These are phyloP conservation scores for Calidris pygmaea DNA, from an alignment of 2,113 vertebrate species.

Conservation along the genomic window DNA sequence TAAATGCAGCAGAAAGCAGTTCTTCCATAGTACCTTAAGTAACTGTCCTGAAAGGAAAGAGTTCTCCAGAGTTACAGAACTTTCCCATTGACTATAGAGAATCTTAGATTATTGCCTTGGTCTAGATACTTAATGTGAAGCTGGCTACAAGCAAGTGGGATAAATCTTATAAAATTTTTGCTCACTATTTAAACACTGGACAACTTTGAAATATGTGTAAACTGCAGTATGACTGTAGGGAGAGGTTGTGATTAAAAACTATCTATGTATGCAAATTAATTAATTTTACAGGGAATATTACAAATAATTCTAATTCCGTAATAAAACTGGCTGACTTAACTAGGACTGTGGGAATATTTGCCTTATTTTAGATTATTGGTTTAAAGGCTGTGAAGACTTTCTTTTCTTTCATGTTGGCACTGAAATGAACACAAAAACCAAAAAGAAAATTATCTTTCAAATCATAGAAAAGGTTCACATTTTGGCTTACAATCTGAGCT, in stretches of 20 bases:
- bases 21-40: neutral
- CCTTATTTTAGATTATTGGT: neutral
- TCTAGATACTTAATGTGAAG: neutral
- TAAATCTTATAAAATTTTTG: neutral
- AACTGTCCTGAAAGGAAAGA: neutral
- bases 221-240: neutral
- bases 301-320: neutral
- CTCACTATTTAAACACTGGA: neutral
- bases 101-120: neutral
- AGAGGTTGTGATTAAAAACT: neutral
- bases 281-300: neutral
- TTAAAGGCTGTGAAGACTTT: neutral
- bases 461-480: neutral
- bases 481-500: neutral
- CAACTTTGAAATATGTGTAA: neutral
- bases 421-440: neutral
- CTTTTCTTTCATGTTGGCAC: neutral
- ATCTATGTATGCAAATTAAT: neutral
- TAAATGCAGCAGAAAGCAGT: neutral
- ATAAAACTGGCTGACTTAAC: neutral
- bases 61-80: neutral
- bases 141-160: neutral
- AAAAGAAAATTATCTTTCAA: neutral
- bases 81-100: neutral
- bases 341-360: neutral